Evolutionary conservation across 1,140 invertebrate genomes (phyloP), one percentile per base, ranked within the genome.

Genomic region (Cryptotermes secundus): DNA sequence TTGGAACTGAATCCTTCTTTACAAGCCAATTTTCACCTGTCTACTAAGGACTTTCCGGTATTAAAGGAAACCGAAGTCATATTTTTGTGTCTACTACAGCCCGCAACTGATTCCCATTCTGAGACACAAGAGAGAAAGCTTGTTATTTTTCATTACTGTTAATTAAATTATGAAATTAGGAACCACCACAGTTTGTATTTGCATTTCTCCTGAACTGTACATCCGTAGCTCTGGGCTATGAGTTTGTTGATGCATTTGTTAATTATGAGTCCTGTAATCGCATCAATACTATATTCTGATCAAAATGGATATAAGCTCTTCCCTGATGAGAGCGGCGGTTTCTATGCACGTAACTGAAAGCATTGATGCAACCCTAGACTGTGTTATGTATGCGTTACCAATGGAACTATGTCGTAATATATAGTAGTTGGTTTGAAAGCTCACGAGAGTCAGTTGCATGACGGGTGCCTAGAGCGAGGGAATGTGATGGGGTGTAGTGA

Each of bases 181-280:
- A 49, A 22, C 19, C 45, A n/a, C 45, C 16, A 49, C 19, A 49
- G 45, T 22, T 49, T 49, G 16, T 49, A 49, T 49, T 49, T 22
- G 45, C 31, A 31, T 72, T 72, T 72, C 26, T 12, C n/a, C 26
- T 72, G 26, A 72, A 72, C 59, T 72, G 59, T 72, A 72, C 59
- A n/a, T 31, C 26, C 26, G 59, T n/a, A n/a, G 26, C 59, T 72
- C n/a, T 26, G 26, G 7, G 59, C 59, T 72, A 72, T 31, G 59
- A 31, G 26, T 72, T 14, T 72, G 59, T 31, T 31, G 59, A 72
- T 72, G 59, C 59, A 72, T 72, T 72, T 72, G 59, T 72, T 72
- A 72, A 72, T 72, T 72, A 72, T 26, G n/a, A 72, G n/a, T 9
- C 59, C 59, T 72, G 59, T 72, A 72, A 72, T 72, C 59, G 59